Conservation (phyloP, 2,797 vertebrate genomes). For the Salarias fasciatus region DNA sequence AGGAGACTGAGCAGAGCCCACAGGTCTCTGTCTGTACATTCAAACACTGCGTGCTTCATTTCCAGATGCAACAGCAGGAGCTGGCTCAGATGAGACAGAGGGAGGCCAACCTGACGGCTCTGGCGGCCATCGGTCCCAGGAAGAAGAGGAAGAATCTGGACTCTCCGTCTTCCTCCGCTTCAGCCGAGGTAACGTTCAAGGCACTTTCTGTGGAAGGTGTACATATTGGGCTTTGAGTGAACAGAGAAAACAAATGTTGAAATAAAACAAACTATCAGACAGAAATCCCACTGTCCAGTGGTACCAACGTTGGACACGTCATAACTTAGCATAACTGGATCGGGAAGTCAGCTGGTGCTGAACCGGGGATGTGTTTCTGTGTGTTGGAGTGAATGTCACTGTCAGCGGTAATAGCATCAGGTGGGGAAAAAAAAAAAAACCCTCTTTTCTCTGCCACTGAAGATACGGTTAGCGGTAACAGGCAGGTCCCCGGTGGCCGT, state of each 20-base stretch:
- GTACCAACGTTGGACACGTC: too few relatives aligned
- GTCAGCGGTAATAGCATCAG: not conserved
- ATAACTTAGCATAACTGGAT: too few relatives aligned
- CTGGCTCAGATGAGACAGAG: constrained; percentile 96
- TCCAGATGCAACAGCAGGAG: constrained; percentile 98
- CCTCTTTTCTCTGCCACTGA: not conserved
- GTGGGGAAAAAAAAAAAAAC: too few relatives aligned
- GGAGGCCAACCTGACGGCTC: constrained; percentile 95
- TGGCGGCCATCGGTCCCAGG: constrained; percentile 96
- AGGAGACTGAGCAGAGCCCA: not conserved
- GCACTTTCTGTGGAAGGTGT: not conserved
- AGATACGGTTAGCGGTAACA: not conserved
- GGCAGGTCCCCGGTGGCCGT: not conserved
- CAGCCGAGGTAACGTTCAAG: constrained; percentile 86
- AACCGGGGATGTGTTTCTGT: too few relatives aligned
- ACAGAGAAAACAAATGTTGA: too few relatives aligned
- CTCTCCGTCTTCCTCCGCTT: constrained; percentile 86
- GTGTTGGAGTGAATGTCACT: not conserved
- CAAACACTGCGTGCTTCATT: constrained; percentile 4
- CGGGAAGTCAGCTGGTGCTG: not conserved
- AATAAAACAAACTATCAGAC: too few relatives aligned
- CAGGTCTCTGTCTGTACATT: constrained; percentile 2
- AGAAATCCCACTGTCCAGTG: too few relatives aligned
- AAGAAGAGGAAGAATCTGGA: constrained; percentile 93
- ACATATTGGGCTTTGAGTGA: too few relatives aligned